phyloP scores from a whole-genome alignment of 1,140 invertebrate species.

The Acyrthosiphon pisum region DNA sequence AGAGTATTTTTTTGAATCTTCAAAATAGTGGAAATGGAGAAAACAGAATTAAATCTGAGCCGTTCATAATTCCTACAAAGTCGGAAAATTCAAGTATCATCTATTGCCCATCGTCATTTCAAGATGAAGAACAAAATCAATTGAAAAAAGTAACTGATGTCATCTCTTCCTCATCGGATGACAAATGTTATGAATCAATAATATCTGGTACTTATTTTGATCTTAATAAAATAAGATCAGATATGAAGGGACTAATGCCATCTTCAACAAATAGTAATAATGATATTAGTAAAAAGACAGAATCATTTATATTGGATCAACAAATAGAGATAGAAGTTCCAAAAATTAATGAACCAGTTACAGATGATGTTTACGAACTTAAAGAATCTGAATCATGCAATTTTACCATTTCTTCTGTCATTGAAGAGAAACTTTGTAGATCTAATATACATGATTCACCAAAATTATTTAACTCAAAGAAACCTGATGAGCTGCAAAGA shows the following conservation, averaged over 20 bases:
- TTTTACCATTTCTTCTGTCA: constrained; percentile 68
- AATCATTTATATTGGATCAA: not conserved
- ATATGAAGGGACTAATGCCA: constrained; percentile 73
- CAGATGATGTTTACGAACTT: constrained; percentile 84
- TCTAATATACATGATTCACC: constrained; percentile 11
- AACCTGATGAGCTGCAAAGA: not conserved
- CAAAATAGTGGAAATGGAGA: not conserved
- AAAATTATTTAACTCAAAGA: not conserved
- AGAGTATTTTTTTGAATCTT: not conserved
- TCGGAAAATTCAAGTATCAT: not conserved
- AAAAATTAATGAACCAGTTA: not conserved
- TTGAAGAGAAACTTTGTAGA: constrained; percentile 61
- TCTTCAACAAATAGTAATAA: not conserved
- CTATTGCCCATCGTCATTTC: not conserved
- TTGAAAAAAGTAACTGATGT: not conserved
- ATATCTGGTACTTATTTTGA: constrained; percentile 78
- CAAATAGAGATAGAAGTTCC: not conserved
- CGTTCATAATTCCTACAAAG: not conserved
- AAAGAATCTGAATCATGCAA: constrained; percentile 88
- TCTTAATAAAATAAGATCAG: constrained; percentile 81
- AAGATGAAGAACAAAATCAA: constrained; percentile 6
- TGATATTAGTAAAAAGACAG: not conserved
- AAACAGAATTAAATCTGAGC: not conserved
- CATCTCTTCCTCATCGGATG: not conserved
- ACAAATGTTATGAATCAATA: constrained; percentile 58